Percentiles rank a stretch among this genome's conserved stretches.
Conservation (phyloP, 2,113 vertebrate species). For the Chrysochloris asiatica region DNA sequence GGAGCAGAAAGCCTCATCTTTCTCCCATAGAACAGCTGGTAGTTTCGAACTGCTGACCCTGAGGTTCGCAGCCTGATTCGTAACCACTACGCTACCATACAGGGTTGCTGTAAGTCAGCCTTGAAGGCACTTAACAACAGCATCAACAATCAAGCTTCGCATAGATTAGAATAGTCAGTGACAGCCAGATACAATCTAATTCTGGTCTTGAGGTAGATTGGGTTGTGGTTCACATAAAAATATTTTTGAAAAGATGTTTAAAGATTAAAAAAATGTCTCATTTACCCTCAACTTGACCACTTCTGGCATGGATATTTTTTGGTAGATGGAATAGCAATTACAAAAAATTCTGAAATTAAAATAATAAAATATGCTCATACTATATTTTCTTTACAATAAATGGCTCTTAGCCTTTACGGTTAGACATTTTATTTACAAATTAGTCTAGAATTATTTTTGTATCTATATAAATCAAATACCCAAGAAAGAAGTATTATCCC, state of each 20-base stretch:
- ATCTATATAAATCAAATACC: neutral
- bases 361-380: neutral
- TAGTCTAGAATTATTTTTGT: neutral
- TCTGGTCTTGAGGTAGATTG: neutral
- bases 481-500: neutral
- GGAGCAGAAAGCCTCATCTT: too few relatives aligned
- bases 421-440: neutral
- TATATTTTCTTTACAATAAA: neutral
- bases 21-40: too few relatives aligned
- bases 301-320: neutral
- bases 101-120: too few relatives aligned
- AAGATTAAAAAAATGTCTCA: neutral
- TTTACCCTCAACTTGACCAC: neutral
- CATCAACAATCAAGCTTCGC: too few relatives aligned
- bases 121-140: too few relatives aligned
- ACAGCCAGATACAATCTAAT: neutral
- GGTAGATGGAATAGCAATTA: neutral
- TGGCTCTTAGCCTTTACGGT: neutral
- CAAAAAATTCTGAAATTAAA: conserved; percentile 5
- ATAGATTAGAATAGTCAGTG: too few relatives aligned
- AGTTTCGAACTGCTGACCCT: too few relatives aligned
- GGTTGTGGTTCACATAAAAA: neutral
- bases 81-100: too few relatives aligned
- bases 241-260: too few relatives aligned
- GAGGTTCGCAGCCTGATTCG: too few relatives aligned